Conservation (phyloP, 1,140 invertebrate genomes). For the Drosophila nigromelanica region DNA sequence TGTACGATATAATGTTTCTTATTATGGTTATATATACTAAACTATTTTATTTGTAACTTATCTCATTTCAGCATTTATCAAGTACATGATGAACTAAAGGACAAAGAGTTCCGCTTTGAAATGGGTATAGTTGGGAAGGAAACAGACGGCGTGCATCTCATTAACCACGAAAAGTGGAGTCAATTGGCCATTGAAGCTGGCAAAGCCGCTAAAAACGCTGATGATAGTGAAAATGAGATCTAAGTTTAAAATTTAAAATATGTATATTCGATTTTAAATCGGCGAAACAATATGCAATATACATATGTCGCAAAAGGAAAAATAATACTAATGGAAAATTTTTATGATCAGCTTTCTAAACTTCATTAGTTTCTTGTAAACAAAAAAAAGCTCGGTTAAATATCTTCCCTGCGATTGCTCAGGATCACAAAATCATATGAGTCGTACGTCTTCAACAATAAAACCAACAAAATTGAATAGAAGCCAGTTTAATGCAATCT, state of each 20-base stretch:
- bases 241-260: conserved; percentile 45
- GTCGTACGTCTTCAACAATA: too few species aligned
- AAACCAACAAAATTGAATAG: too few species aligned
- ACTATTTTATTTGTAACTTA: conserved; percentile 22
- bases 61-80: conserved; percentile 92
- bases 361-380: background rate
- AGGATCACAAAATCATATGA: too few species aligned
- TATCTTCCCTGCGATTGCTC: background rate
- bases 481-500: too few species aligned
- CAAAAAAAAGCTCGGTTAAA: background rate
- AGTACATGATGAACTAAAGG: conserved; percentile 99
- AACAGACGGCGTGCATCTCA: conserved; percentile 90
- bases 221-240: conserved; percentile 92
- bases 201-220: conserved; percentile 92
- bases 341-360: background rate
- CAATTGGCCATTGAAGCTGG: conserved; percentile 92
- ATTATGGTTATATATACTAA: background rate
- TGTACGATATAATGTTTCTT: conserved; percentile 86
- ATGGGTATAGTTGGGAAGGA: conserved; percentile 97
- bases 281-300: conserved; percentile 39
- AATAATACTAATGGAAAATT: conserved; percentile 17
- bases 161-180: conserved; percentile 88
- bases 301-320: conserved; percentile 24
- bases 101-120: conserved; percentile 99
- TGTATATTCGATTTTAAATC: conserved; percentile 66